Base-by-base conservation (phyloP, 2,888 invertebrate genomes). In the Geotrupes spiniger region DNA sequence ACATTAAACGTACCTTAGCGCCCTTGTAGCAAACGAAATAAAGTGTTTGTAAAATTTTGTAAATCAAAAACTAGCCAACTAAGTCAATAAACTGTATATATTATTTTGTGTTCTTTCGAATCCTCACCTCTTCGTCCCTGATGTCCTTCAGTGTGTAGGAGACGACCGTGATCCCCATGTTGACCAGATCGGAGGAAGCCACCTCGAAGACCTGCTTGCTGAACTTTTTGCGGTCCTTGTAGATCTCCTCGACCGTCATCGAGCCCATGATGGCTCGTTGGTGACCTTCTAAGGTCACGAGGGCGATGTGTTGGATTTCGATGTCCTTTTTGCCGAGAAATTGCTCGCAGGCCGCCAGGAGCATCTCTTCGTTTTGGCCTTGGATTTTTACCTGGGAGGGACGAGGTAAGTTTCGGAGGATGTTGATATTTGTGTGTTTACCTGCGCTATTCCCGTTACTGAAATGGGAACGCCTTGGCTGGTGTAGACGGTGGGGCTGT, bases 371-470 rank as follows among this genome's bases (percentile, higher is more conserved):
- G 70, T 91, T 91, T 73, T 91, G 90, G 8, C 91, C 90, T 76
- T 90, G 90, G 59, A 91, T 89, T 74, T 90, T 90, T 5, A 90
- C 89, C 88, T 88, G 21, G 21, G 26, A n/a, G 72, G 69, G 52
- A 28, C 6, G 27, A 21, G 21, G 38, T 38, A n/a, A 10, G 17
- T 38, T n/a, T n/a, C n/a, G n/a, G n/a, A n/a, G n/a, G n/a, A n/a
- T n/a, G n/a, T n/a, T n/a, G n/a, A 8, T 27, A 8, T 27, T 28
- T 9, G 21, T 26, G 11, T 0, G 29, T 25, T n/a, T 74, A 94
- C 95, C 84, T 97, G 96, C 43, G 97, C 97, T 63, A 97, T 95
- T 55, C 96, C 96, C 25, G 95, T 96, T 26, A 97, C 96, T 15
- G 95, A 94, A 70, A 97, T 94, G 12, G 96, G 94, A 16, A 97